Evolutionary conservation across 2,113 vertebrate genomes (phyloP).

Genomic region (Onychostruthus taczanowskii): DNA sequence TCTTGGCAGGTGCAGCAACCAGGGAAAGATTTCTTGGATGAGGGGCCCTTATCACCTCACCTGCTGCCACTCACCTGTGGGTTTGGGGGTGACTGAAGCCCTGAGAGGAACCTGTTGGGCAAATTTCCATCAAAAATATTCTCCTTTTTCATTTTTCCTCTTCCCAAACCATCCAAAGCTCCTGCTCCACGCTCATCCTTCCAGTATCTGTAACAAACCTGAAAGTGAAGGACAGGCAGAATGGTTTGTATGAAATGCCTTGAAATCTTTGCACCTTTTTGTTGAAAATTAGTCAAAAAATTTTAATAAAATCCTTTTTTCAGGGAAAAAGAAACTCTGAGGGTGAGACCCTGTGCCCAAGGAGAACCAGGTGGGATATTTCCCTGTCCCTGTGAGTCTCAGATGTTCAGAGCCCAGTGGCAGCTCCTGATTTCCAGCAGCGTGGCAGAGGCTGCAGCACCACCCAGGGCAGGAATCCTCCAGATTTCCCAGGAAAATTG

Average conservation of each 20-base stretch:
- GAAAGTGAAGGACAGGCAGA: neutral
- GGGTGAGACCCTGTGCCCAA: accelerated
- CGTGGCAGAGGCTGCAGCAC: neutral
- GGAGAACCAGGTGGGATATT: accelerated
- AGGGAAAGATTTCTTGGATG: neutral
- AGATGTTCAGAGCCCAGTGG: neutral
- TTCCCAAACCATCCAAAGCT: neutral
- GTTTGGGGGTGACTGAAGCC: neutral
- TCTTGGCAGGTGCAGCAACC: neutral
- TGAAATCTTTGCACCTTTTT: neutral
- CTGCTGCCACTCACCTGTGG: neutral
- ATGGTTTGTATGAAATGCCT: neutral
- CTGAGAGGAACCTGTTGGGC: neutral
- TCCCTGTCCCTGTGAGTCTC: neutral
- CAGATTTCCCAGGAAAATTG: neutral
- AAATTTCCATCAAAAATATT: neutral
- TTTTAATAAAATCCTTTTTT: neutral
- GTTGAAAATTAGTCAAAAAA: neutral
- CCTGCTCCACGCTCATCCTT: accelerated
- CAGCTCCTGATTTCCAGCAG: no score
- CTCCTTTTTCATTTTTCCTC: neutral
- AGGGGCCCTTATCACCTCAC: neutral
- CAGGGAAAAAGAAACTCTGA: neutral
- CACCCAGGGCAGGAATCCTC: neutral
- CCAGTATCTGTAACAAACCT: accelerated